A percentile compares a stretch with the other conserved stretches of the same genome.
Conservation (phyloP, 1,140 invertebrate genomes). For the Scaptomyza montana region DNA sequence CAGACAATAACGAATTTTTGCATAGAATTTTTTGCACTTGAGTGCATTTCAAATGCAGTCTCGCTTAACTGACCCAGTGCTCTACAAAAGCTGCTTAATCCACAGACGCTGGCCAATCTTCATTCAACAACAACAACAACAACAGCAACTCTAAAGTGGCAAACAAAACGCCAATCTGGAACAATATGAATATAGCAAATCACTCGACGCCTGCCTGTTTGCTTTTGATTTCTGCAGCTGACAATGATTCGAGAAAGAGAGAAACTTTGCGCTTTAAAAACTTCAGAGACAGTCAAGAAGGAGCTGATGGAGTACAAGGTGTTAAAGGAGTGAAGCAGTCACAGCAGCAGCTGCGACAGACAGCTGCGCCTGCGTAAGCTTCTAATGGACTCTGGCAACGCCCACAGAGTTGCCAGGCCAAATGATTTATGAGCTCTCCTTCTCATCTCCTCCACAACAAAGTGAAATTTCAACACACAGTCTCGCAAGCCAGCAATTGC, state of each 20-base stretch:
- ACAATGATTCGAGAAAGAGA: constrained; percentile 47
- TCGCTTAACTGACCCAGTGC: constrained; percentile 21
- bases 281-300: not conserved
- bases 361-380: constrained; percentile 70
- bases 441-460: not conserved
- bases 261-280: constrained; percentile 27
- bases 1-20: constrained; percentile 66
- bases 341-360: constrained; percentile 14
- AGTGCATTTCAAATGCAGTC: constrained; percentile 29
- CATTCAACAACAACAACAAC: not conserved
- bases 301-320: not conserved
- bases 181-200: constrained; percentile 53
- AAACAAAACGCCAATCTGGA: constrained; percentile 56
- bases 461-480: constrained; percentile 26
- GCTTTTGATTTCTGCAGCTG: constrained; percentile 53
- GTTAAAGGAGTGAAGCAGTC: not conserved
- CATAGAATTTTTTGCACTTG: constrained; percentile 72
- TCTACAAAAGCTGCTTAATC: constrained; percentile 15
- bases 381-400: constrained; percentile 76
- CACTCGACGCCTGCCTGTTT: constrained; percentile 57
- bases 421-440: constrained; percentile 66
- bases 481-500: no score
- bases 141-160: constrained; percentile 26
- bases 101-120: constrained; percentile 32
- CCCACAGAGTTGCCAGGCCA: constrained; percentile 61